Evolutionary conservation across 2,113 vertebrate genomes (phyloP), one percentile per base, ranked within the genome.

Genomic region (Nycticryphes semicollaris): DNA sequence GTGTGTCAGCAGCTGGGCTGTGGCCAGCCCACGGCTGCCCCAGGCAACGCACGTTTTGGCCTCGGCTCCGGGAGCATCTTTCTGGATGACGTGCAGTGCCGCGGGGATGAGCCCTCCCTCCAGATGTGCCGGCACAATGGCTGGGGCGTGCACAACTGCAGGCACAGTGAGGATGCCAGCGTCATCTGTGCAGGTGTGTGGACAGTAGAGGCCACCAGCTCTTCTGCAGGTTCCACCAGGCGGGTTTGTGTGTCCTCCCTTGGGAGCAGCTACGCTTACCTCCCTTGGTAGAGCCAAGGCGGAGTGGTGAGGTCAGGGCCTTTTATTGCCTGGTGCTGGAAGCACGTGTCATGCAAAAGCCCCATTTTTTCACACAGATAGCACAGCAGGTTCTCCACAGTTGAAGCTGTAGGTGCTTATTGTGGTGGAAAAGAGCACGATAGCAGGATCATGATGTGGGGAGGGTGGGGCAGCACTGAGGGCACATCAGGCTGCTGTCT

Each of bases 1-100:
- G n/a, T n/a, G n/a, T n/a, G n/a, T n/a, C n/a, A n/a, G 43, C 98
- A 99, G 94, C 93, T 99, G 31, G 98, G 98, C 28, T 99, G 99
- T 2, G 99, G 95, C 5, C 50, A 4, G 7, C 18, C 63, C 12
- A 3, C 0, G 4, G 63, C 12, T 0, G 84, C 90, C 19, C 91
- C 19, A 0, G 41, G 25, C 25, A 74, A 0, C 0, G 87, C 96
- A 0, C 53, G 0, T 51, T 94, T 93, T 0, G 94, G 93, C 9
- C 14, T 0, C 0, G 92, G 95, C 35, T 66, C 66, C 0, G 94
- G 89, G 0, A 23, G 0, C 76, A 94, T 97, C 77, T 37, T 91
- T 35, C 87, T 97, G 85, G 94, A 95, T 0, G 3, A 95, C 0
- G 45, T 96, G 56, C 39, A n/a, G 28, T 97, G 96, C 53, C 41